Base-by-base conservation (phyloP, 2,888 invertebrate genomes). In the Pheosia tremula region DNA sequence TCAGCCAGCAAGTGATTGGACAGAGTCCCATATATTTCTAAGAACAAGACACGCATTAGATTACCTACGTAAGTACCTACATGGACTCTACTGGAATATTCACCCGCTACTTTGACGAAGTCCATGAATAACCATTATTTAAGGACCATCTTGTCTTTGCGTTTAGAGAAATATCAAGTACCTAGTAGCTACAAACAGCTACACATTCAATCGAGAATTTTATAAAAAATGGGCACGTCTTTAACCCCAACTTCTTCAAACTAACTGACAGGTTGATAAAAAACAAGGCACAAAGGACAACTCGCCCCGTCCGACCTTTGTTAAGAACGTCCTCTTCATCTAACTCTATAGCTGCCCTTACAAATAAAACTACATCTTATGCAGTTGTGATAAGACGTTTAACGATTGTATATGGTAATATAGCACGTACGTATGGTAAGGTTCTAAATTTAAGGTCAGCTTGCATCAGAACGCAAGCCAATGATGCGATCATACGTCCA, bases 381-480 rank as follows among this genome's bases (percentile, higher is more conserved):
- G 41, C 6, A 6, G 53, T 61, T 55, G 54, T 47, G 13, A 58
- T 69, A 68, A 41, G 61, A 62, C 47, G 59, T 53, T 71, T 36
- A 65, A 63, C 63, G 43, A 54, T 57, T 54, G 59, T 10, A 24
- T 38, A 53, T 53, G 5, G 37, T 55, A 39, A 57, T 11, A 68
- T 67, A 67, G 55, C 61, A 62, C 67, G 62, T 62, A 66, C 62
- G 66, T 52, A 71, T 57, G 58, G 52, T 63, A 74, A 71, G 68
- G 64, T 73, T 79, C 68, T 79, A 76, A 84, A 85, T 82, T 78
- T 82, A 75, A 80, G 84, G 85, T 66, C 81, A 81, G 75, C 79
- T 78, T 80, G 80, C 81, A 81, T 81, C 79, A 80, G 75, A 78
- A 71, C 69, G 71, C 69, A 68, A 71, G 69, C 76, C 77, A 79